Evolutionary conservation across 2,888 invertebrate species (phyloP).

Genomic region (Tenthredo mesomela): DNA sequence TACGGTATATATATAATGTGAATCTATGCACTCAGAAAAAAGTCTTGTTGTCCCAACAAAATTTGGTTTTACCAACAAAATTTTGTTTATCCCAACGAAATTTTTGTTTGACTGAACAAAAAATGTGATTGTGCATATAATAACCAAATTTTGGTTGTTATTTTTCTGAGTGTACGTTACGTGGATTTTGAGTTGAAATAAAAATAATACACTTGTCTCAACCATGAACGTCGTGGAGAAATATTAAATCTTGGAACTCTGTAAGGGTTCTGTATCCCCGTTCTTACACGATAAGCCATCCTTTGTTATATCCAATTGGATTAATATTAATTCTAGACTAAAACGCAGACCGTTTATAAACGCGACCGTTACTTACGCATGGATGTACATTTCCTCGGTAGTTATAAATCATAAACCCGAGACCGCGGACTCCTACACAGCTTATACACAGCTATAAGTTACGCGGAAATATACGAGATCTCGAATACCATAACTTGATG

Average conservation of each 20-base stretch:
- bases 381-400: constrained; percentile 35
- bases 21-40: too few relatives aligned
- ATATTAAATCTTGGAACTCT: constrained; percentile 1
- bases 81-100: too few relatives aligned
- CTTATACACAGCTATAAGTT: constrained; percentile 21
- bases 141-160: too few relatives aligned
- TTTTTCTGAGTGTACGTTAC: too few relatives aligned
- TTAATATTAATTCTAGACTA: constrained; percentile 45
- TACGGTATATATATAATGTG: not conserved
- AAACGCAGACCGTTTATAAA: constrained; percentile 7
- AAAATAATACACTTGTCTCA: not conserved
- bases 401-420: constrained; percentile 44
- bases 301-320: constrained; percentile 47
- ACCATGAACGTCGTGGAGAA: not conserved
- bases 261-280: not conserved
- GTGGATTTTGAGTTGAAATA: not conserved
- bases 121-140: too few relatives aligned
- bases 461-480: constrained; percentile 14
- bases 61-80: too few relatives aligned
- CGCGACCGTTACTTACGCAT: constrained; percentile 44
- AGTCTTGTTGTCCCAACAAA: too few relatives aligned
- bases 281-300: constrained; percentile 24
- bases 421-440: not conserved
- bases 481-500: not conserved
- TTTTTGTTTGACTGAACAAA: too few relatives aligned